Evolutionary conservation across 2,888 invertebrate species (phyloP), one percentile per base, ranked within the genome.

Genomic region (Drosophila basisetae): DNA sequence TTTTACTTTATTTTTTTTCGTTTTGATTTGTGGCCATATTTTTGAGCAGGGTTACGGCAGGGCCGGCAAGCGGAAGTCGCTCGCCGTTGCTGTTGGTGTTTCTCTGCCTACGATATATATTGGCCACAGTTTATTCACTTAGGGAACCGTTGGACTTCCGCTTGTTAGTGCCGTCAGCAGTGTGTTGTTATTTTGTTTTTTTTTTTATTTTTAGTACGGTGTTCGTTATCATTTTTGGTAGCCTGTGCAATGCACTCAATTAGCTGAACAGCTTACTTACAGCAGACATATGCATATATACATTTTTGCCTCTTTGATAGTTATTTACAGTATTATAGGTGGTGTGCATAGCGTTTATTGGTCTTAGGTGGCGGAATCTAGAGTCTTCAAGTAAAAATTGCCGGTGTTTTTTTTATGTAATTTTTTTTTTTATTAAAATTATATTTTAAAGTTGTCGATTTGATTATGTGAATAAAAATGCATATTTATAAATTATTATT

Each of bases 71-170:
- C 85, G 86, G 86, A 86, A 88, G 85, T 83, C 49, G 64, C 68
- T 64, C 50, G 68, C 67, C 74, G 71, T 64, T 68, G 65, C 47
- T 47, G 65, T 47, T 56, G 64, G n/a, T 43, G 54, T 68, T 59
- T 59, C 58, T 73, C 68, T 68, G 63, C 63, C 22, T 52, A 60
- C 53, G 53, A 62, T 56, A 59, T 52, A 59, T 83, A 69, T 76
- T 74, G 83, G 83, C 83, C 83, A 61, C 78, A 85, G 84, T 86
- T 85, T 85, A 85, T 85, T 86, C 84, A 85, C 84, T 85, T 86
- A 86, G 74, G 69, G 77, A 84, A 78, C 78, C 80, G 75, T 68
- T 80, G 65, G 75, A 76, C 87, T 86, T 85, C 84, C 84, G 84
- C 77, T 78, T 63, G 84, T 78, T 74, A 68, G 79, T 30, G 64